Conservation (phyloP, 2,113 vertebrate species). For the Microtus pennsylvanicus region DNA sequence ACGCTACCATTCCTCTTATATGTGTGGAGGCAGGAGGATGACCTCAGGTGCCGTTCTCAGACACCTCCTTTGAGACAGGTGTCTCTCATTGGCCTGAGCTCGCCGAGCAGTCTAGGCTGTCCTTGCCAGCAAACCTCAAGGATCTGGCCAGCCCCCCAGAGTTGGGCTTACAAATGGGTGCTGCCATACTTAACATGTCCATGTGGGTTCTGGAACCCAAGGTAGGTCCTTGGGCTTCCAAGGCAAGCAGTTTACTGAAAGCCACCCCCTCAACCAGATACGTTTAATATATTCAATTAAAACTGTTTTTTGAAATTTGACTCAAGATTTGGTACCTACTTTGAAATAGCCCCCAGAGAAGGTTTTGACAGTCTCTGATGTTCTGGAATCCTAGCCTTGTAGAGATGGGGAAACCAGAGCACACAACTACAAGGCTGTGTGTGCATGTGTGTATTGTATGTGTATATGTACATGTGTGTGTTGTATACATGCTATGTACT, state of each 20-base stretch:
- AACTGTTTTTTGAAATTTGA: constrained; percentile 17
- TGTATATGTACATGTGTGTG: background rate
- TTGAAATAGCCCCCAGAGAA: background rate
- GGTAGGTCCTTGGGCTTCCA: background rate
- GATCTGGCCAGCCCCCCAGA: background rate
- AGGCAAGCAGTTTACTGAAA: background rate
- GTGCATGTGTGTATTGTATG: background rate
- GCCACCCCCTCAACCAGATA: background rate
- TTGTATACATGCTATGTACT: background rate
- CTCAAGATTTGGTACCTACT: background rate
- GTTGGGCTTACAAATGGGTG: too few species aligned
- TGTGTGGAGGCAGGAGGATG: background rate
- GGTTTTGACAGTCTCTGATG: background rate
- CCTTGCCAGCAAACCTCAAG: background rate
- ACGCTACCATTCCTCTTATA: background rate
- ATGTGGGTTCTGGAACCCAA: background rate
- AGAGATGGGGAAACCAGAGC: background rate
- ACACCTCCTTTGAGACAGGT: background rate
- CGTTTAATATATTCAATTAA: background rate
- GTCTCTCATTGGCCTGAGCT: background rate
- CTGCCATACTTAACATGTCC: background rate
- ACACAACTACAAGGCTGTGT: background rate
- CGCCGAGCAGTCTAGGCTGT: too few species aligned
- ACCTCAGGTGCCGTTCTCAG: background rate
- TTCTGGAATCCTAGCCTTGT: background rate